phyloP scores from a whole-genome alignment of 2,797 vertebrate genomes.

The Aeoliscus strigatus region DNA sequence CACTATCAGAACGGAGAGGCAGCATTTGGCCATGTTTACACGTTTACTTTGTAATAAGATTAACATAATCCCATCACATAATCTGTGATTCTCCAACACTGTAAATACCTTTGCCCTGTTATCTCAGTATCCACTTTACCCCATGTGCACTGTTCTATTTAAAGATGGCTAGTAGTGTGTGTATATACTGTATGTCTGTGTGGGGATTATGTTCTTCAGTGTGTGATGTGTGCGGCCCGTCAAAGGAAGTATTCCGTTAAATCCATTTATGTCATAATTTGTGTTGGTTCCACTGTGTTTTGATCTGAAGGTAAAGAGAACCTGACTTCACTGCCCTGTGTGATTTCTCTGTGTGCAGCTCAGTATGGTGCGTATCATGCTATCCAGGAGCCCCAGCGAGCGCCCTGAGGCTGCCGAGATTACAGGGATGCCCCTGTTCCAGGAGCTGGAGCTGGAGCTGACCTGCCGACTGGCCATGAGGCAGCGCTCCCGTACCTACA shows the following conservation, averaged over 20 bases:
- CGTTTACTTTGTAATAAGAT: slow-evolving; percentile 49
- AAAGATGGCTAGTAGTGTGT: background rate
- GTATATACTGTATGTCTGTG: background rate
- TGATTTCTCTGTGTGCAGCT: slow-evolving; percentile 31
- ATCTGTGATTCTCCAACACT: slow-evolving; percentile 33
- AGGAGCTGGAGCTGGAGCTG: slow-evolving; percentile 87
- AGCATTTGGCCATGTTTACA: too few species aligned
- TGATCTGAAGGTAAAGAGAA: background rate
- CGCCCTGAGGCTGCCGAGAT: slow-evolving; percentile 89
- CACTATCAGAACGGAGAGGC: too few species aligned
- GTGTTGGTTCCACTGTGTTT: too few species aligned
- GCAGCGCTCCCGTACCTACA: slow-evolving; percentile 92
- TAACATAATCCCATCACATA: slow-evolving; percentile 47
- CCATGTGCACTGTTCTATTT: slow-evolving; percentile 6
- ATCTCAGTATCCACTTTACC: slow-evolving; percentile 9
- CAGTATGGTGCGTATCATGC: slow-evolving; percentile 90
- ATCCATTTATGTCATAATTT: too few species aligned
- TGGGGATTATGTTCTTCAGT: background rate
- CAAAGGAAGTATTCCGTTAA: background rate
- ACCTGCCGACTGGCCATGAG: slow-evolving; percentile 81
- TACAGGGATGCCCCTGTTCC: slow-evolving; percentile 88
- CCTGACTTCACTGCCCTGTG: background rate
- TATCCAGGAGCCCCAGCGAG: slow-evolving; percentile 84
- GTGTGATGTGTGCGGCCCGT: too few species aligned
- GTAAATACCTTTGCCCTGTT: slow-evolving; percentile 24